Evolutionary conservation across 2,888 invertebrate species (phyloP).

Genomic region (Anthophora plumipes): DNA sequence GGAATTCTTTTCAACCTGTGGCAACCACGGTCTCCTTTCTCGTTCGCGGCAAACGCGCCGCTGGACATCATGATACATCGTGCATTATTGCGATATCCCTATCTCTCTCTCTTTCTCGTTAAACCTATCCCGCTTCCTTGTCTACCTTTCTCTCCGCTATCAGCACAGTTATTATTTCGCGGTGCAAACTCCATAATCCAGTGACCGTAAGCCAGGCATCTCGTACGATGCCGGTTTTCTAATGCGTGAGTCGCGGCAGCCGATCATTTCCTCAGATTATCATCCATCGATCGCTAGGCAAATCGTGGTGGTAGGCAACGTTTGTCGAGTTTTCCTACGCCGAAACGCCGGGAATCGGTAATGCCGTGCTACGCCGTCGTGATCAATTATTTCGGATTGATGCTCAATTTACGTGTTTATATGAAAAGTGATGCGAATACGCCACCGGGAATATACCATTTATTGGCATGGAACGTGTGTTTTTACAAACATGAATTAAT

Average conservation of each 20-base stretch:
- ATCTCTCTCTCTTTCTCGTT: conserved; percentile 43
- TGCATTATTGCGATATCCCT: conserved; percentile 72
- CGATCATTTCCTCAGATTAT: conserved; percentile 76
- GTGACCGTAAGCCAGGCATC: conserved; percentile 76
- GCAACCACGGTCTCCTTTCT: conserved; percentile 40
- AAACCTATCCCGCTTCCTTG: neutral
- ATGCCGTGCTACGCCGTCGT: neutral
- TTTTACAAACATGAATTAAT: neutral
- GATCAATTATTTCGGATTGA: conserved; percentile 12
- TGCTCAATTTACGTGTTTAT: conserved; percentile 9
- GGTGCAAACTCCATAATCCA: conserved; percentile 81
- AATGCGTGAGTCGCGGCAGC: conserved; percentile 71
- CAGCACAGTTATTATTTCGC: conserved; percentile 77
- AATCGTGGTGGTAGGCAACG: conserved; percentile 54
- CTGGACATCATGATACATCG: conserved; percentile 76
- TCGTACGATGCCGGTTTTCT: conserved; percentile 70
- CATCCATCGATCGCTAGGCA: conserved; percentile 71
- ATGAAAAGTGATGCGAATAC: neutral
- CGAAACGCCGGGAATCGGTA: neutral
- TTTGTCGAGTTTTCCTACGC: conserved; percentile 40
- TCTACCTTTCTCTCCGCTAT: conserved; percentile 50
- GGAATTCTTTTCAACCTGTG: conserved; percentile 60
- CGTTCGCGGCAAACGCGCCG: conserved; percentile 58
- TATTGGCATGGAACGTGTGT: neutral
- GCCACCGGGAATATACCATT: neutral